phyloP scores from a whole-genome alignment of 2,888 invertebrate genomes.

The Drosophila bunnanda region DNA sequence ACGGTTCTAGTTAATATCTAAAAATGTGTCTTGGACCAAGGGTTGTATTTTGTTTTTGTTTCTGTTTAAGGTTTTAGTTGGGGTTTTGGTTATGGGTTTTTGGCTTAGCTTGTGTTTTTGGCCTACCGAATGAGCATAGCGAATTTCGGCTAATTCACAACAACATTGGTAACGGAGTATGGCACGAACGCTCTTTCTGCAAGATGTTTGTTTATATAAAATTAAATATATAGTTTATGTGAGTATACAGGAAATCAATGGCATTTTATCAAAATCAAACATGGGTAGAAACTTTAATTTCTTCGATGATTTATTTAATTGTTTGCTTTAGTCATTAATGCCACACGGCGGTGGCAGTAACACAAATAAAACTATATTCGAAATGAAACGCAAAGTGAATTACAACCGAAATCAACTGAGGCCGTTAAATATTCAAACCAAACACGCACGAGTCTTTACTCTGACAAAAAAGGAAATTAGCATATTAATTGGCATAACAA shows the following conservation, averaged over 20 bases:
- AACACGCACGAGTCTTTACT: constrained; percentile 65
- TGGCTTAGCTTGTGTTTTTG: constrained; percentile 74
- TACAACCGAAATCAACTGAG: constrained; percentile 27
- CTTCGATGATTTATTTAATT: constrained; percentile 40
- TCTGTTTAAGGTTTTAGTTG: constrained; percentile 55
- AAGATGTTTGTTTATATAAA: constrained; percentile 81
- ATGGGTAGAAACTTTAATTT: constrained; percentile 31
- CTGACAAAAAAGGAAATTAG: constrained; percentile 66
- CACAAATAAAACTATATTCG: constrained; percentile 22
- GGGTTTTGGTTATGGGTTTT: constrained; percentile 53
- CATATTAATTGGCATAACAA: constrained; percentile 60
- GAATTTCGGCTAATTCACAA: constrained; percentile 85
- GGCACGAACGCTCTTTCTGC: constrained; percentile 85
- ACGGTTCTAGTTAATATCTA: constrained; percentile 33
- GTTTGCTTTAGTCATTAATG: constrained; percentile 47
- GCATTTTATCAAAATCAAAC: constrained; percentile 32
- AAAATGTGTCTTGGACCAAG: constrained; percentile 29
- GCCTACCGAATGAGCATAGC: constrained; percentile 85
- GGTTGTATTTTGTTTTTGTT: constrained; percentile 36
- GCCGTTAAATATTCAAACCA: constrained; percentile 46
- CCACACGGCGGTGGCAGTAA: constrained; percentile 41
- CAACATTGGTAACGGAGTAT: constrained; percentile 85
- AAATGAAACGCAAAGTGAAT: constrained; percentile 23
- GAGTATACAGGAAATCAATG: constrained; percentile 39
- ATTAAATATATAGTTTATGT: constrained; percentile 66